Conservation (phyloP, 2,797 vertebrate species). For the Falco cherrug region DNA sequence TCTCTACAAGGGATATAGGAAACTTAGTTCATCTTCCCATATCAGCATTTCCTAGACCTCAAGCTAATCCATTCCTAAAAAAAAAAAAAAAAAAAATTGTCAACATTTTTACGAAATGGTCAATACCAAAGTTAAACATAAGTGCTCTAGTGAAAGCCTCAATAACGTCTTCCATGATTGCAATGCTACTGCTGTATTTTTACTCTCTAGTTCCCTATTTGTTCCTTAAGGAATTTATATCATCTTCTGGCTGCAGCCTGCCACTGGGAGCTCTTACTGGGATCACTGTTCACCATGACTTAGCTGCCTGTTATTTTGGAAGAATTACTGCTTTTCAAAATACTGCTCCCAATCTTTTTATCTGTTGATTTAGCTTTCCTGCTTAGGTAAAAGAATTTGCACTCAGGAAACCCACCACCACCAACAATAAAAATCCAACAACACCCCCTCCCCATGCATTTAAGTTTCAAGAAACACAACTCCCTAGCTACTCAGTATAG, state of each 20-base stretch:
- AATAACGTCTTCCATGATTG: not conserved
- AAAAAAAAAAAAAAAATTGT: not conserved
- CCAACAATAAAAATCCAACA: not conserved
- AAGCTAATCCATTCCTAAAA: not conserved
- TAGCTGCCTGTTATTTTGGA: not conserved
- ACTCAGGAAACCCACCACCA: not conserved
- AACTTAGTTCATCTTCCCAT: not conserved
- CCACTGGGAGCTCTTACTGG: not conserved
- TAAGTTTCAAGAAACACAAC: not conserved
- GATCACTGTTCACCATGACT: not conserved
- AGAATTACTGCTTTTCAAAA: not conserved
- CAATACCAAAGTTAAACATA: not conserved
- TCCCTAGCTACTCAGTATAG: not conserved
- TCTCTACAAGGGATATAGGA: not conserved
- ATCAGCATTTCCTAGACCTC: not conserved
- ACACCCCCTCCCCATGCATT: fast-evolving
- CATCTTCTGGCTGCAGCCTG: not conserved
- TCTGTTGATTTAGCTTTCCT: not conserved
- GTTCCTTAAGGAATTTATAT: not conserved
- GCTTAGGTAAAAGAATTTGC: not conserved
- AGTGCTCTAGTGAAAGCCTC: not conserved
- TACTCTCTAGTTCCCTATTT: not conserved
- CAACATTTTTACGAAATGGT: not conserved
- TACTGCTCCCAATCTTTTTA: not conserved
- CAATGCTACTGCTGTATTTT: not conserved